Evolutionary conservation across 2,797 vertebrate species (phyloP).

Genomic region (Centropyge bicolor): DNA sequence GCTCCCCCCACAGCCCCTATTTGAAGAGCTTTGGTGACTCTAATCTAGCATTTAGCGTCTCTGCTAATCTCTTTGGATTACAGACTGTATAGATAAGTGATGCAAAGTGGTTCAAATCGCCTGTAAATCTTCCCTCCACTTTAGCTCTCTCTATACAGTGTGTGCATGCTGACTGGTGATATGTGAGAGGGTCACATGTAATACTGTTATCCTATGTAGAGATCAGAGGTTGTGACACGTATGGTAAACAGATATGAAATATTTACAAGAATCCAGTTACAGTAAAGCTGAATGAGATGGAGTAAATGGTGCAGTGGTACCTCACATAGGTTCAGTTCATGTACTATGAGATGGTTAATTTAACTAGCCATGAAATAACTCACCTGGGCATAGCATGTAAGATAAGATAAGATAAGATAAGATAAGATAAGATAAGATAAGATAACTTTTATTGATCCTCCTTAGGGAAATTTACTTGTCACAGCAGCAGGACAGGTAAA

Average conservation of each 20-base stretch:
- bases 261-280: slow-evolving; percentile 1
- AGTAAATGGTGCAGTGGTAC: too few relatives aligned
- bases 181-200: slow-evolving; percentile 53
- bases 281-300: neutral
- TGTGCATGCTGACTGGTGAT: slow-evolving; percentile 27
- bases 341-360: neutral
- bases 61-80: slow-evolving; percentile 77
- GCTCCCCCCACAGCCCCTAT: slow-evolving; percentile 38
- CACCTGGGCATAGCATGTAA: neutral
- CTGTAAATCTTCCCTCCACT: slow-evolving; percentile 54
- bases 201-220: slow-evolving; percentile 43
- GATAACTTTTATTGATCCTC: too few relatives aligned
- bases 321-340: neutral
- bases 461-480: too few relatives aligned
- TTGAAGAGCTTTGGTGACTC: slow-evolving; percentile 55
- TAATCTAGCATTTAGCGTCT: slow-evolving; percentile 78
- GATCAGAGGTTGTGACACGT: slow-evolving; percentile 45
- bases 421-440: too few relatives aligned
- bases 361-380: neutral
- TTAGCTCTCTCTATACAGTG: slow-evolving; percentile 28
- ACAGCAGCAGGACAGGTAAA: too few relatives aligned
- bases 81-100: slow-evolving; percentile 67
- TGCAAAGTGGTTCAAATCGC: slow-evolving; percentile 71
- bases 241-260: slow-evolving; percentile 29
- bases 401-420: too few relatives aligned